Base-by-base conservation (phyloP, 2,113 vertebrate genomes). In the Larimichthys polyactis region DNA sequence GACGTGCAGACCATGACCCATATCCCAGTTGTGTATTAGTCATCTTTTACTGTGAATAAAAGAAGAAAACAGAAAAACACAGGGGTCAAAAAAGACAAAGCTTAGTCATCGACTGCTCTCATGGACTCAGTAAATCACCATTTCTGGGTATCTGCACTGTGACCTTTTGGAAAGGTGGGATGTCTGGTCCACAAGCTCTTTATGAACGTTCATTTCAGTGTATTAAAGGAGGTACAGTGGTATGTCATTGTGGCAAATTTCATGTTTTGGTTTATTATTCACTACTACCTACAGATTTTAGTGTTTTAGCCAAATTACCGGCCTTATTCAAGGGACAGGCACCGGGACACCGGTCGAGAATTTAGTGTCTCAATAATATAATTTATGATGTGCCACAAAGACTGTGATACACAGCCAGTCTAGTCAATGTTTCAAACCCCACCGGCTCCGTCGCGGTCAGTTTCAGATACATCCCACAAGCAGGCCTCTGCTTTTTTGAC, bases 201-300 rank as follows among this genome's bases (percentile, higher is more conserved):
- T n/a, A n/a, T 82, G 85, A 90, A 89, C 69, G 71, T 75, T 84
- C 32, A 65, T 52, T 58, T 67, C 55, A 71, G 44, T 57, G 43
- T 52, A 76, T 79, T 71, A 78, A 54, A 75, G 36, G 22, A 54
- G 29, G 60, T 36, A 54, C 19, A 22, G 48, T 46, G 55, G 11
- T 3, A 16, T 19, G 27, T 24, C 24, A 55, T 10, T 40, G 12
- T 52, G 54, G 36, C 2, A 32, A 48, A 24, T 55, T 66, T 48
- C 4, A 32, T 20, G 9, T 3, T 67, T 55, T 48, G 8, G 5
- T 77, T 55, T 32, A 22, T 75, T 17, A 17, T 19, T 78, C 7
- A 40, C 44, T 10, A 1, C 29, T 29, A 29, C 29, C 4, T 29
- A 29, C 4, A 29, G 29, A 19, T 69, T 16, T 69, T 17, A n/a